These are phyloP conservation scores for Mesoclemmys tuberculata DNA, from an alignment of 2,113 vertebrate genomes.

Conservation along the genomic window DNA sequence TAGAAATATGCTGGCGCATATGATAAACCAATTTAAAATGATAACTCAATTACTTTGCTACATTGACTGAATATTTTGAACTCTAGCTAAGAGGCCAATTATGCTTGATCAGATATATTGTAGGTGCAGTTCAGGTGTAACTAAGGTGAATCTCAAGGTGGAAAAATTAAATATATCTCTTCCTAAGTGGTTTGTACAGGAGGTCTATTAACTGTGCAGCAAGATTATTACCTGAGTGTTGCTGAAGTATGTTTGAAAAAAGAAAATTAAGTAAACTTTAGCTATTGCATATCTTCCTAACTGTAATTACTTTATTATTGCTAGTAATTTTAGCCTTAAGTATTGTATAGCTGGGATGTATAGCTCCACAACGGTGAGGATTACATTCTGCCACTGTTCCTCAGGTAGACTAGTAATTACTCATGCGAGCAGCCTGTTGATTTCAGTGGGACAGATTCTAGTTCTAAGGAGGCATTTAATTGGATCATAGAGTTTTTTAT, in stretches of 20 bases:
- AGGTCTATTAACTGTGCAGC: neutral
- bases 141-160: neutral
- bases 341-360: neutral
- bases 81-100: neutral
- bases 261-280: neutral
- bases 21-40: neutral
- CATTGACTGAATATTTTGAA: neutral
- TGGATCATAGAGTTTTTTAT: neutral
- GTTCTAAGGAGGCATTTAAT: neutral
- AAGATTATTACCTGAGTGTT: slow-evolving; percentile 12
- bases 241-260: slow-evolving; percentile 29
- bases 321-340: neutral
- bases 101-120: neutral
- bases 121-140: neutral
- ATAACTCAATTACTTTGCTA: neutral
- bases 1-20: neutral
- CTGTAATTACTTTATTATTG: neutral
- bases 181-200: slow-evolving; percentile 6
- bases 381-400: neutral
- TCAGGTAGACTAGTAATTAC: neutral
- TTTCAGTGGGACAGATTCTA: neutral
- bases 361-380: neutral
- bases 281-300: slow-evolving; percentile 17
- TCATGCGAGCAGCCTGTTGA: neutral
- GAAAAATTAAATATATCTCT: slow-evolving; percentile 3